Evolutionary conservation across 2,888 invertebrate genomes (phyloP).

Genomic region (Mactromeris polynyma): DNA sequence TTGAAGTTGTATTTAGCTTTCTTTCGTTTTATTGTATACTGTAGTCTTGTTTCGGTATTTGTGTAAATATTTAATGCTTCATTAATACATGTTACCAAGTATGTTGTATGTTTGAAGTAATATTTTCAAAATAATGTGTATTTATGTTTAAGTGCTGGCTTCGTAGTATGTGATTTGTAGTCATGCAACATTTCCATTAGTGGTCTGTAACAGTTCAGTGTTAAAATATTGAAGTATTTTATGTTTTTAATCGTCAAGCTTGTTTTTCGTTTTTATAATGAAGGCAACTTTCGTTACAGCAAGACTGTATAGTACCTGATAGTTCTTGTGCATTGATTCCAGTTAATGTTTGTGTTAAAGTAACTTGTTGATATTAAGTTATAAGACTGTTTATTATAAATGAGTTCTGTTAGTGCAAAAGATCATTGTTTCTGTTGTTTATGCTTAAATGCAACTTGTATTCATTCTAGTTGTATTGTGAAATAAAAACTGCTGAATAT

Average conservation of each 20-base stretch:
- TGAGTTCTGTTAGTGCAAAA: not conserved
- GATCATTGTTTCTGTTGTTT: slow-evolving; percentile 3
- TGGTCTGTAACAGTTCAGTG: not conserved
- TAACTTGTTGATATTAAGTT: slow-evolving; percentile 23
- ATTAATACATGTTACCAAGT: not conserved
- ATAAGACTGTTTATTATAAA: slow-evolving; percentile 26
- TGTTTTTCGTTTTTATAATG: not conserved
- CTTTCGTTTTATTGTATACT: no score
- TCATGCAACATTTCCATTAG: not conserved
- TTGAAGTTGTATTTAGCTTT: no score
- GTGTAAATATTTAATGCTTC: not conserved
- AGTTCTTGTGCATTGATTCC: not conserved
- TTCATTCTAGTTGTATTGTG: slow-evolving; percentile 50
- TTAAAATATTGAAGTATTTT: not conserved
- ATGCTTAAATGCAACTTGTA: slow-evolving; percentile 30
- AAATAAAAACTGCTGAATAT: slow-evolving; percentile 45
- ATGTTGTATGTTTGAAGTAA: not conserved
- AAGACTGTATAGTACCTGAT: not conserved
- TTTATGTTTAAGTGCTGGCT: slow-evolving; percentile 6
- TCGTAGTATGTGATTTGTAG: not conserved
- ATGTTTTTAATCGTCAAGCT: not conserved
- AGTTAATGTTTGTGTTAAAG: not conserved
- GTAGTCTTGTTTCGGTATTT: not conserved
- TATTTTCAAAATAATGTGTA: not conserved
- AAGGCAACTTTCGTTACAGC: not conserved